phyloP scores from a whole-genome alignment of 2,113 vertebrate genomes.

The Glaucomys volans region DNA sequence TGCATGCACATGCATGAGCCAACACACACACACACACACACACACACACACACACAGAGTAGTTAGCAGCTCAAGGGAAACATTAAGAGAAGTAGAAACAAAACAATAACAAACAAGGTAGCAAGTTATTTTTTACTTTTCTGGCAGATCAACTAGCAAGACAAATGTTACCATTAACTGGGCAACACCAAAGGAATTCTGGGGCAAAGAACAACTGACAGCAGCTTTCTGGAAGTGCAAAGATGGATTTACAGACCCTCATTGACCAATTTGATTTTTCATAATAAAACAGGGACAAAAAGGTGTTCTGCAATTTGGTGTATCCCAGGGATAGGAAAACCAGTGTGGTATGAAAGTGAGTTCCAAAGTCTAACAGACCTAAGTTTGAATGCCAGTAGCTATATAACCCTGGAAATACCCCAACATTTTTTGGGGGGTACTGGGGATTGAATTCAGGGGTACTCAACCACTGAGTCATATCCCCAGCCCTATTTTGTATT shows the following conservation, averaged over 20 bases:
- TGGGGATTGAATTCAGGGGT: too few species aligned
- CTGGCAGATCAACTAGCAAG: conserved; percentile 1
- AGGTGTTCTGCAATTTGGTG: neutral
- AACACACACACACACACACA: neutral
- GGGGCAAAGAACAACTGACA: neutral
- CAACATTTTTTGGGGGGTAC: too few species aligned
- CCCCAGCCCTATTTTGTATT: too few species aligned
- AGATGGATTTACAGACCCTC: neutral
- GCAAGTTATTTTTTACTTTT: neutral
- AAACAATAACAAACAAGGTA: neutral
- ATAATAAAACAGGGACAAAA: neutral
- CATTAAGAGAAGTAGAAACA: neutral
- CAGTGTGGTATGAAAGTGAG: neutral
- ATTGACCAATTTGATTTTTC: neutral
- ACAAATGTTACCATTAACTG: neutral
- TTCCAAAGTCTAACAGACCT: neutral
- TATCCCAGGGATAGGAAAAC: neutral
- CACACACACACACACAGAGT: too few species aligned
- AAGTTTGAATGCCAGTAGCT: neutral
- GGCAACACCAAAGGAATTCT: neutral
- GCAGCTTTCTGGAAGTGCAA: neutral
- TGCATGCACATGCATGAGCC: neutral
- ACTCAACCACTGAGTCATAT: too few species aligned
- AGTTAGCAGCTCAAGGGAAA: neutral
- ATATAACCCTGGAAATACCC: neutral